These are phyloP conservation scores for Epinephelus cyanopodus DNA, from an alignment of 2,113 vertebrate genomes.

Conservation along the genomic window DNA sequence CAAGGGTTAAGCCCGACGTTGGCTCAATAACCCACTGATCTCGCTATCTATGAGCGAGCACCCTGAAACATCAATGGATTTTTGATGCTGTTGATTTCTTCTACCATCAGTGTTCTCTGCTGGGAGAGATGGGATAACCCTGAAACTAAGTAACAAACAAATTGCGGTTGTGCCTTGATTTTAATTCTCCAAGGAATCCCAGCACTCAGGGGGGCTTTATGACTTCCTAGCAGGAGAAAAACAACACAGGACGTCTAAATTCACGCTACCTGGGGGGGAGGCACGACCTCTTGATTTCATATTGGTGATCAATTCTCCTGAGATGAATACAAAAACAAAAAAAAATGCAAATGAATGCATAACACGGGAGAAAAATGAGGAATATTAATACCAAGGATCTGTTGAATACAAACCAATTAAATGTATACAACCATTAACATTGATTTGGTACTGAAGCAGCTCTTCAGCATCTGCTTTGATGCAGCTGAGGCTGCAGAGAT, in stretches of 20 bases:
- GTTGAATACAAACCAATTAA: neutral
- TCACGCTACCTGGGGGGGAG: neutral
- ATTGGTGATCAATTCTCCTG: neutral
- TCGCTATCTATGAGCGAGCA: neutral
- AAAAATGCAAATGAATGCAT: constrained; percentile 11
- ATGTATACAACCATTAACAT: neutral
- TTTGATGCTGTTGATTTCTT: constrained; percentile 5
- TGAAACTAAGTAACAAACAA: neutral
- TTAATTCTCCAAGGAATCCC: neutral
- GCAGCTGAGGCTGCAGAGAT: neutral
- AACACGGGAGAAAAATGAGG: neutral
- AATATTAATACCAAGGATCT: neutral
- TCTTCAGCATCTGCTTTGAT: neutral
- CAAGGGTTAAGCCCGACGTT: neutral
- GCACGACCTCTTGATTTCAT: constrained; percentile 14
- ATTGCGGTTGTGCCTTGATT: neutral
- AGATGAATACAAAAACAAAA: neutral
- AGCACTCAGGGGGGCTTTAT: neutral
- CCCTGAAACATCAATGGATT: constrained; percentile 8
- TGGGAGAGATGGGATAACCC: neutral
- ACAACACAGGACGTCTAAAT: neutral
- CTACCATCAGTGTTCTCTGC: neutral
- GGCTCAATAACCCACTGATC: constrained; percentile 6
- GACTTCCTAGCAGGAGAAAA: neutral
- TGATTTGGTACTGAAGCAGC: neutral